Conservation (phyloP, 2,113 vertebrate genomes). For the Myotis brandtii region DNA sequence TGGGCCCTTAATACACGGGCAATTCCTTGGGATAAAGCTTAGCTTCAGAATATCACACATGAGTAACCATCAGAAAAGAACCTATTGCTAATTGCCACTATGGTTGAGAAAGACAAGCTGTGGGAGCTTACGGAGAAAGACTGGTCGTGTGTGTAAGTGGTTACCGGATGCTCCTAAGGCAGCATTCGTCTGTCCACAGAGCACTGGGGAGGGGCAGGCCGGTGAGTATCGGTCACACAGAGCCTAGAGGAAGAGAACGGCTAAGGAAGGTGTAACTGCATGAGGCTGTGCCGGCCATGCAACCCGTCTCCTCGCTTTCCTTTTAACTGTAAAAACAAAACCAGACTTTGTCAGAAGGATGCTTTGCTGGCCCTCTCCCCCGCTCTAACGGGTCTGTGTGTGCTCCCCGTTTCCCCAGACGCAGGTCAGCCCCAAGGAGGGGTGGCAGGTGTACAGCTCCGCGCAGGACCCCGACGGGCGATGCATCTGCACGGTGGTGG, state of each 20-base stretch:
- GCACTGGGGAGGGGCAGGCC: not conserved
- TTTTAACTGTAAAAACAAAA: not conserved
- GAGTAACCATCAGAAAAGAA: not conserved
- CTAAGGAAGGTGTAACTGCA: not conserved
- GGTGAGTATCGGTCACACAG: not conserved
- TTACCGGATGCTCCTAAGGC: not conserved
- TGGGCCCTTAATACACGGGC: not conserved
- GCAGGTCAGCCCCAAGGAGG: conserved; percentile 95
- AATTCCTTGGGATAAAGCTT: not conserved
- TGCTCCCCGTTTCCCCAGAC: conserved; percentile 87
- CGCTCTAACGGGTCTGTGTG: not conserved
- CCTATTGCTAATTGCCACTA: not conserved
- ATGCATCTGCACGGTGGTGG: conserved; percentile 98
- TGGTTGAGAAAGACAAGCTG: not conserved
- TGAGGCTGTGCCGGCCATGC: not conserved
- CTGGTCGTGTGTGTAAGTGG: not conserved
- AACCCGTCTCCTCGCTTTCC: not conserved
- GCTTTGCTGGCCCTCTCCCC: not conserved
- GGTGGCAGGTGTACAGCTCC: conserved; percentile 99
- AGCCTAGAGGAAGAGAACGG: not conserved
- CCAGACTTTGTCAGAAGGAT: not conserved
- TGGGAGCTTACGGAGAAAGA: not conserved
- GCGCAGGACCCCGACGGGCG: conserved; percentile 97
- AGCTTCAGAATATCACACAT: not conserved
- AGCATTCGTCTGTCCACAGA: not conserved